Conservation (phyloP, 2,888 invertebrate genomes). For the Enchytraeus crypticus region DNA sequence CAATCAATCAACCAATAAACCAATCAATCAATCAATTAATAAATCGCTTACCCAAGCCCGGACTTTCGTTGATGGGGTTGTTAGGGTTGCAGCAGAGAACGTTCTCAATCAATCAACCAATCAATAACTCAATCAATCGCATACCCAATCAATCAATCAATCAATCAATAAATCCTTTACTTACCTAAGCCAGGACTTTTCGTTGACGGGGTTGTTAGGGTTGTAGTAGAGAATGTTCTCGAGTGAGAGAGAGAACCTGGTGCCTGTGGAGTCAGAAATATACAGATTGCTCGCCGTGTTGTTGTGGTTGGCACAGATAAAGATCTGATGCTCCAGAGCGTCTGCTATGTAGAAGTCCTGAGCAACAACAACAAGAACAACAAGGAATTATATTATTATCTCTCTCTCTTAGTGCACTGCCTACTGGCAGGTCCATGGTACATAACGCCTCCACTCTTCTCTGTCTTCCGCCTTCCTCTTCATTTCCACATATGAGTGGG, state of each 20-base stretch:
- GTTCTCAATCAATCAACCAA: constrained; percentile 55
- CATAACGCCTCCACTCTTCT: too few relatives aligned
- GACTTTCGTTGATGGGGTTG: constrained; percentile 57
- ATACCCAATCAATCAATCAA: background rate
- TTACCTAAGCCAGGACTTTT: constrained; percentile 73
- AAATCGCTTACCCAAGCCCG: constrained; percentile 77
- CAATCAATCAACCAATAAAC: background rate
- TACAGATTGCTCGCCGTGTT: constrained; percentile 66
- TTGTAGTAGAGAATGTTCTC: constrained; percentile 74
- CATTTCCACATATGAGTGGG: background rate
- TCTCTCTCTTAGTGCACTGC: too few relatives aligned
- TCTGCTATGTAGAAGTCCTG: constrained; percentile 73
- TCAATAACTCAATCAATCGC: background rate
- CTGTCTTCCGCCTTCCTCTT: too few relatives aligned
- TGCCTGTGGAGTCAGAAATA: constrained; percentile 63
- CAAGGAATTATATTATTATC: too few relatives aligned
- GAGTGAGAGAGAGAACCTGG: constrained; percentile 68
- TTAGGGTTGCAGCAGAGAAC: constrained; percentile 77
- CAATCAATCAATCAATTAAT: background rate
- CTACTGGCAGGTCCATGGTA: too few relatives aligned
- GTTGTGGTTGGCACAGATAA: constrained; percentile 72
- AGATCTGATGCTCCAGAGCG: constrained; percentile 62
- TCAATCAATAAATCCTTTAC: constrained; percentile 30
- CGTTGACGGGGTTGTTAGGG: constrained; percentile 59
- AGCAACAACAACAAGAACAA: too few relatives aligned